Evolutionary conservation across 1,140 invertebrate genomes (phyloP), one percentile per base, ranked within the genome.

Genomic region (Drosophila littoralis): DNA sequence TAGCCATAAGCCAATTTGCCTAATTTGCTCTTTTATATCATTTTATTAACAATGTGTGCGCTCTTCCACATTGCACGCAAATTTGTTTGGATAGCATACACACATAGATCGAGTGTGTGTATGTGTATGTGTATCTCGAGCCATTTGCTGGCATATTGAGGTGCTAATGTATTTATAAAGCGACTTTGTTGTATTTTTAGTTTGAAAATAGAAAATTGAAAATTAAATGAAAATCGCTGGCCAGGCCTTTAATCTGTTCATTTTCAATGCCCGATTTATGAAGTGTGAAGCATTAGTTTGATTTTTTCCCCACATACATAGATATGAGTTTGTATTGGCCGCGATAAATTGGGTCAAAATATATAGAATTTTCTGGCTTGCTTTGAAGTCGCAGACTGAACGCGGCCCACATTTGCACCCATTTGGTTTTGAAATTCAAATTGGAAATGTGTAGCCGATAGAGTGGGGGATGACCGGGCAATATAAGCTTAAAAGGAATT

Each of bases 131-230:
- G 40, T 50, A 75, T 72, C 43, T 43, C 50, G 60, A 77, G 64
- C 81, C 79, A 75, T 85, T 78, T 78, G 73, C 50, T 66, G 40
- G 65, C 68, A 73, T 59, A 77, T 88, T 69, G 80, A 88, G 83
- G 83, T 88, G 84, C 77, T 84, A 89, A 90, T 84, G 85, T 89
- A 90, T 89, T 89, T 89, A 89, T 89, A 89, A 90, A 90, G 85
- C 84, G 85, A 81, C 71, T 74, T 75, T 71, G 42, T 52, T 81
- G 68, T 90, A 89, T 89, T 89, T 89, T 89, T 89, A 78, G 80
- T 70, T 60, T 15, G 22, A 13, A 64, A 63, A 63, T 46, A 36
- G 51, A 50, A 54, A 55, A 42, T 28, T 13, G 35, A 59, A 59
- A 58, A 59, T 33, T 13, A 50, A 28, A 42, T 60, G 63, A 64